phyloP scores from a whole-genome alignment of 2,888 invertebrate genomes.

The Diogma glabrata region DNA sequence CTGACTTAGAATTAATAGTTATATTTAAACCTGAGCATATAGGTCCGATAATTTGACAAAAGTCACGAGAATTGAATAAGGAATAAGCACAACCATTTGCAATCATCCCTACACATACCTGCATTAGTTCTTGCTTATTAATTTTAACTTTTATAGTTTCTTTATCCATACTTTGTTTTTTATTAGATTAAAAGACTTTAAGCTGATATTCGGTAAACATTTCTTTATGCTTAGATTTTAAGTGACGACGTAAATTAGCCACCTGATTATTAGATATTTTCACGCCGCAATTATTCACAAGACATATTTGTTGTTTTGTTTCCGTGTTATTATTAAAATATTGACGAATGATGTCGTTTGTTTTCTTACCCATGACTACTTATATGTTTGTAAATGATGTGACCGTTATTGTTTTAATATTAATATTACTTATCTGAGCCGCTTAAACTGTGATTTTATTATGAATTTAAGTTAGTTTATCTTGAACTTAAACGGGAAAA shows the following conservation, averaged over 20 bases:
- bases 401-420: too few species aligned
- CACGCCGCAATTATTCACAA: not conserved
- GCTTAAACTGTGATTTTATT: too few species aligned
- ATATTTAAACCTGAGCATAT: not conserved
- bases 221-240: not conserved
- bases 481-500: too few species aligned
- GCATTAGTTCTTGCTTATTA: not conserved
- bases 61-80: not conserved
- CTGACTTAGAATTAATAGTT: not conserved
- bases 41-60: not conserved
- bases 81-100: not conserved
- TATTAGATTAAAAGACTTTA: not conserved
- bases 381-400: too few species aligned
- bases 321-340: not conserved
- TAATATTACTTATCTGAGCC: too few species aligned
- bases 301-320: not conserved
- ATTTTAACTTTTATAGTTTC: constrained; percentile 2
- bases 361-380: not conserved
- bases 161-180: not conserved
- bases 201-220: not conserved
- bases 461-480: too few species aligned
- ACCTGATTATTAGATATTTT: not conserved
- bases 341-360: not conserved
- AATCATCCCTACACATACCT: not conserved
- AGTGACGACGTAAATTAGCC: not conserved